Percentiles rank a stretch among this genome's conserved stretches.
These are phyloP conservation scores for Okapia johnstoni DNA, from an alignment of 2,113 vertebrate genomes.

Conservation along the genomic window DNA sequence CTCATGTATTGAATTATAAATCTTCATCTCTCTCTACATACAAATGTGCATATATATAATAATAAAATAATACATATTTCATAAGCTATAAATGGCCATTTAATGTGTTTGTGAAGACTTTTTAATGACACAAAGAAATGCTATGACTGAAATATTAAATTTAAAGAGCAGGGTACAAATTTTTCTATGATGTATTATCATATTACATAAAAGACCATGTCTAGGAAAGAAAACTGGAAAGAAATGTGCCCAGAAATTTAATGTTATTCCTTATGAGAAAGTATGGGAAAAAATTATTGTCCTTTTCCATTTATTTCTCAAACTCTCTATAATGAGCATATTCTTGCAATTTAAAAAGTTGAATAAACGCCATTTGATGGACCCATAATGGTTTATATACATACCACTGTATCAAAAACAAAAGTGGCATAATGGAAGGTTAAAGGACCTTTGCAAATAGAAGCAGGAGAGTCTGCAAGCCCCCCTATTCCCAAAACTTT, in stretches of 20 bases:
- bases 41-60: neutral
- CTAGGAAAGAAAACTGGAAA: neutral
- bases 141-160: conserved; percentile 5
- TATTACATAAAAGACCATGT: neutral
- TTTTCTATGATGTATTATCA: neutral
- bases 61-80: neutral
- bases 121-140: neutral
- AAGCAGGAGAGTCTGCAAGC: neutral
- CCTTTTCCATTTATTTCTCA: conserved; percentile 8
- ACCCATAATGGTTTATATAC: neutral
- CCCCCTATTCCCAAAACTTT: neutral
- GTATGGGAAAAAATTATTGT: neutral
- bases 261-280: neutral
- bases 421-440: neutral
- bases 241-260: neutral
- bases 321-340: neutral
- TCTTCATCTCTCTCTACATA: neutral
- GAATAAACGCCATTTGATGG: neutral
- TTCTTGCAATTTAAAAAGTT: neutral
- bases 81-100: neutral
- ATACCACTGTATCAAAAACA: neutral
- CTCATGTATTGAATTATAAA: neutral
- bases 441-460: neutral
- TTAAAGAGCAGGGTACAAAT: neutral
- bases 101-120: neutral